phyloP scores from a whole-genome alignment of 2,888 invertebrate species.

The Clistopyga incitator region DNA sequence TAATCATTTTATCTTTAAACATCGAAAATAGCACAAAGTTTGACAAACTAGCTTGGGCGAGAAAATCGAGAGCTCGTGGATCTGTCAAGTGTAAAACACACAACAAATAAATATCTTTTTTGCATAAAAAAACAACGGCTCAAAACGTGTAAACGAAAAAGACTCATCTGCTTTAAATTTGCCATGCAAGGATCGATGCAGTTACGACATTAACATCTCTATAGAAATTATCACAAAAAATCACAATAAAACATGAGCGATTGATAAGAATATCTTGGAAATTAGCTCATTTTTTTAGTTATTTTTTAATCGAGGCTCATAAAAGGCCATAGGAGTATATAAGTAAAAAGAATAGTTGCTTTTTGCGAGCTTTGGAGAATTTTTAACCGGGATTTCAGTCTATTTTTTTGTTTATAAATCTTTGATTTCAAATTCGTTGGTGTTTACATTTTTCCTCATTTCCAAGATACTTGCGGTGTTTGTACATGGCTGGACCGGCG shows the following conservation, averaged over 20 bases:
- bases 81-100: conserved; percentile 62
- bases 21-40: not conserved
- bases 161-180: conserved; percentile 65
- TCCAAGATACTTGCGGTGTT: conserved; percentile 65
- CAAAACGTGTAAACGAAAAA: conserved; percentile 53
- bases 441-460: conserved; percentile 50
- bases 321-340: not conserved
- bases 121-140: conserved; percentile 38
- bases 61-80: conserved; percentile 75
- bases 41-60: conserved; percentile 70
- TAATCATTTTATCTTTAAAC: not conserved
- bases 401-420: not conserved
- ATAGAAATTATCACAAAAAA: conserved; percentile 70
- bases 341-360: not conserved
- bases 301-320: not conserved
- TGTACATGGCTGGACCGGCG: conserved; percentile 6
- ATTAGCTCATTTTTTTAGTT: conserved; percentile 23
- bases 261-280: conserved; percentile 53
- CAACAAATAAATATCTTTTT: conserved; percentile 36
- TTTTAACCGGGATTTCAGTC: not conserved
- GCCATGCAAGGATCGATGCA: conserved; percentile 77
- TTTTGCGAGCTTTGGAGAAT: not conserved
- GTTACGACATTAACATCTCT: conserved; percentile 76
- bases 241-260: conserved; percentile 36
- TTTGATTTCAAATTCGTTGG: conserved; percentile 2